Evolutionary conservation across 2,888 invertebrate genomes (phyloP).

Genomic region (Electrophaes corylata): DNA sequence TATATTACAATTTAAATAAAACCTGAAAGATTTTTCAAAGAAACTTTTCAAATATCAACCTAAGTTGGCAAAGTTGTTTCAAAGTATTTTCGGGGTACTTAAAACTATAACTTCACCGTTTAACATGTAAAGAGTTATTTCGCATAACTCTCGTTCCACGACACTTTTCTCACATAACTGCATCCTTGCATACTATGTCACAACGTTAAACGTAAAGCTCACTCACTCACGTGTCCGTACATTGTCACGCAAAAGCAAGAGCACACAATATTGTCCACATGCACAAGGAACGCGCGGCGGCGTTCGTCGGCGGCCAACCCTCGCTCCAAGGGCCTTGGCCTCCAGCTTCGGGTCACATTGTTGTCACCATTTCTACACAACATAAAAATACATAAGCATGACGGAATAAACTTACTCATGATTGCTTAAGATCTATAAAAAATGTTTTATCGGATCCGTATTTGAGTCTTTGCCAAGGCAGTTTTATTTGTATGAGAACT

Average conservation of each 20-base stretch:
- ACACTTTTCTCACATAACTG: not conserved
- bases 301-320: constrained; percentile 63
- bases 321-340: constrained; percentile 68
- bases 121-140: not conserved
- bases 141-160: not conserved
- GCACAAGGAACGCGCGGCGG: constrained; percentile 33
- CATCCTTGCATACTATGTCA: not conserved
- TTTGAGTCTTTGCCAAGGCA: no score
- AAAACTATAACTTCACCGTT: not conserved
- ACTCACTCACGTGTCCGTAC: constrained; percentile 8
- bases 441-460: no score
- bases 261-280: constrained; percentile 31
- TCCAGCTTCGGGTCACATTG: constrained; percentile 73
- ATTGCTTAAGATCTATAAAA: no score
- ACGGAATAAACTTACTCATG: no score
- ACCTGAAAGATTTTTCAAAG: no score
- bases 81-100: not conserved
- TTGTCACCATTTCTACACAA: constrained; percentile 71
- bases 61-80: not conserved
- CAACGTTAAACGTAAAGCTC: not conserved
- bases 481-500: no score
- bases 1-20: no score
- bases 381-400: not conserved
- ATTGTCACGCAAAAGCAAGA: constrained; percentile 53
- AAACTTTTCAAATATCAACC: no score